A percentile compares a stretch with the other conserved stretches of the same genome.
Conservation (phyloP, 2,797 vertebrate species). For the Carduelis carduelis region DNA sequence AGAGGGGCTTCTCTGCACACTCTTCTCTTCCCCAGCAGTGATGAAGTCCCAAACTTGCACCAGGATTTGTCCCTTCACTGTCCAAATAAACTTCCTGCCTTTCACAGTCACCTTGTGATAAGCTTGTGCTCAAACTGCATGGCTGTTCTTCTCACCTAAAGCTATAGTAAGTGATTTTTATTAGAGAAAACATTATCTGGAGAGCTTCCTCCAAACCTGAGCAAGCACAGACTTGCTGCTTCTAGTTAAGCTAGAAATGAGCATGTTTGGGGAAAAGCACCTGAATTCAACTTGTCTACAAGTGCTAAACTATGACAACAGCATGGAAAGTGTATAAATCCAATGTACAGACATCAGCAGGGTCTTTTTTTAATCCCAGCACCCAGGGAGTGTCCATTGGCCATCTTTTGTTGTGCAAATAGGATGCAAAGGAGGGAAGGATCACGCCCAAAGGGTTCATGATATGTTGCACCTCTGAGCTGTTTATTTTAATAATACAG, state of each 20-base stretch:
- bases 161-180: not conserved
- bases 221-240: not conserved
- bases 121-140: not conserved
- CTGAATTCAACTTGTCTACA: not conserved
- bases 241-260: not conserved
- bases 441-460: not conserved
- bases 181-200: not conserved
- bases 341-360: not conserved
- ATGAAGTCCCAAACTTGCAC: not conserved
- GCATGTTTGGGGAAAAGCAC: not conserved
- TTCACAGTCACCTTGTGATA: not conserved
- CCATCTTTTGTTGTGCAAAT: constrained; percentile 24
- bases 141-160: not conserved
- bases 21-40: not conserved
- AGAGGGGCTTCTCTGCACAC: not conserved
- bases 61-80: not conserved
- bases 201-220: not conserved
- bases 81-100: not conserved
- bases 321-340: not conserved
- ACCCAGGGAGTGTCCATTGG: not conserved
- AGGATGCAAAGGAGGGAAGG: not conserved
- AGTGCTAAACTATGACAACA: not conserved
- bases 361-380: not conserved
- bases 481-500: constrained; percentile 60
- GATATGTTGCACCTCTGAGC: constrained; percentile 25